Conservation (phyloP, 2,888 invertebrate species). For the Amiota communis region DNA sequence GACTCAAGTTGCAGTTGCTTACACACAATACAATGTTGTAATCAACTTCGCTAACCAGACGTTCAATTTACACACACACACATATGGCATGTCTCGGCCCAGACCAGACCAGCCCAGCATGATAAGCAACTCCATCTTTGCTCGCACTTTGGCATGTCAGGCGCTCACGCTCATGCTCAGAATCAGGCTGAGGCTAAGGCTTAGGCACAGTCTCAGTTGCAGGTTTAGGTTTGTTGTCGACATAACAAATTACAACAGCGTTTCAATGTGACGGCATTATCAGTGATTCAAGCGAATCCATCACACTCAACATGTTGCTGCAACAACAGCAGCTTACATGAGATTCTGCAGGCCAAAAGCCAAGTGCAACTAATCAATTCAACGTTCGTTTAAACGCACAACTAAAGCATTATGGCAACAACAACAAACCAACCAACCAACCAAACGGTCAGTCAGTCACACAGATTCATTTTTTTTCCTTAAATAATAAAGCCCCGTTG, state of each 20-base stretch:
- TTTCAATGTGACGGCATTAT: constrained; percentile 63
- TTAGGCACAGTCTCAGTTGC: not conserved
- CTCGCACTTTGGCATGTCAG: not conserved
- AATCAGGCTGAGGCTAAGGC: too few relatives aligned
- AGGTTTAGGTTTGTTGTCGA: constrained; percentile 45
- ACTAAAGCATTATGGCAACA: too few relatives aligned
- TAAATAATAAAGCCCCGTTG: not conserved
- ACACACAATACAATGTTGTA: constrained; percentile 56
- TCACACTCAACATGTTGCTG: constrained; percentile 57
- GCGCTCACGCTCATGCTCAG: not conserved
- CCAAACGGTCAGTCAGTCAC: too few relatives aligned
- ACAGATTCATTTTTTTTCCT: not conserved
- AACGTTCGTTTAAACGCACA: not conserved
- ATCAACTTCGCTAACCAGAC: constrained; percentile 49
- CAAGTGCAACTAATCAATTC: constrained; percentile 11
- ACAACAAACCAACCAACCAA: too few relatives aligned
- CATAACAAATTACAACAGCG: constrained; percentile 63
- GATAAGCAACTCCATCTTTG: not conserved
- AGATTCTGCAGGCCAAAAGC: too few relatives aligned
- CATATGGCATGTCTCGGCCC: not conserved
- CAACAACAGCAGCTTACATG: not conserved
- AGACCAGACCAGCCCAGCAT: too few relatives aligned
- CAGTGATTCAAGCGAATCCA: constrained; percentile 54
- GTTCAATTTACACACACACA: constrained; percentile 35
- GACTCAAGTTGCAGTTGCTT: constrained; percentile 38